These are phyloP conservation scores for Paragorgia papillata DNA, from an alignment of 92 coral and sea anemone species.

Conservation along the genomic window DNA sequence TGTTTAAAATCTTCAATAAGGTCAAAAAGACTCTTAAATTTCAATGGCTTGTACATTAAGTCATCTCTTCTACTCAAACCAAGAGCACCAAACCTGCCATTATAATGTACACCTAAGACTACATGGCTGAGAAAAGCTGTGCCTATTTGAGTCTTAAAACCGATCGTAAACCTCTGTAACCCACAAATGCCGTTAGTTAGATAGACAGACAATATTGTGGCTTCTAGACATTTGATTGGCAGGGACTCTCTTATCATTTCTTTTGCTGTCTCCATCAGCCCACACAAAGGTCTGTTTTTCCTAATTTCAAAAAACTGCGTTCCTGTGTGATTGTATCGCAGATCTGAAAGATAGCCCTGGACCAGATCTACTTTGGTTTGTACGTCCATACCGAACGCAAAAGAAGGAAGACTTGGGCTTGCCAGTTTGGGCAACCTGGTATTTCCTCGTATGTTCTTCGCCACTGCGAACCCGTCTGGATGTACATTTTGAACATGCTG, in stretches of 20 bases:
- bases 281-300: conserved; percentile 87
- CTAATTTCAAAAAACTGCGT: conserved; percentile 96
- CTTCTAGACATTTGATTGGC: conserved; percentile 97
- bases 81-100: conserved; percentile 87
- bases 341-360: conserved; percentile 75
- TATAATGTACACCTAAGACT: conserved; percentile 80
- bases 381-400: conserved; percentile 71
- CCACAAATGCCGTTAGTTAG: conserved; percentile 81
- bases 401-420: conserved; percentile 52
- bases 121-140: conserved; percentile 69
- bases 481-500: conserved; percentile 82
- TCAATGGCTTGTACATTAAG: conserved; percentile 93
- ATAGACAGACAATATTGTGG: conserved; percentile 85
- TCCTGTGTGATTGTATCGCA: conserved; percentile 97
- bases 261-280: conserved; percentile 96
- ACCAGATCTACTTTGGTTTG: conserved; percentile 70
- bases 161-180: conserved; percentile 86
- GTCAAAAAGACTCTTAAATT: conserved; percentile 65
- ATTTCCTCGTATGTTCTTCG: conserved; percentile 61
- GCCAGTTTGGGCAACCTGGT: conserved; percentile 64
- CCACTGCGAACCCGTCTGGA: conserved; percentile 74
- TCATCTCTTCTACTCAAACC: conserved; percentile 97
- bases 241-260: conserved; percentile 93
- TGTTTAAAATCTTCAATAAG: conserved; percentile 33
- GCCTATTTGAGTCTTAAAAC: conserved; percentile 84